Evolutionary conservation across 2,113 vertebrate genomes (phyloP), one percentile per base, ranked within the genome.

Genomic region (Plotosus lineatus): DNA sequence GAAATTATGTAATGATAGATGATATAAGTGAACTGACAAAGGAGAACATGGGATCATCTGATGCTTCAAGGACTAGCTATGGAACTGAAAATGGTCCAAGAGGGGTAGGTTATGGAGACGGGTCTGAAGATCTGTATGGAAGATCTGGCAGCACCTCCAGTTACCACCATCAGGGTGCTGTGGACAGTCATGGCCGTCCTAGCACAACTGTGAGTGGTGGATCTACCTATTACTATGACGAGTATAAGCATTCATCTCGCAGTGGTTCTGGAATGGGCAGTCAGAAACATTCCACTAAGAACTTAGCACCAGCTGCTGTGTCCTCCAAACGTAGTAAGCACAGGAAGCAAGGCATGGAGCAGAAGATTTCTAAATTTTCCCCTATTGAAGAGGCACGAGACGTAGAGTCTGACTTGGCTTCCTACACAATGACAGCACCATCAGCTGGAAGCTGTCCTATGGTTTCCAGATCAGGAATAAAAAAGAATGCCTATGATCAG

Each of bases 1-100:
- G 98, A 66, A 99, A 99, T 90, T 99, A 99, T 0, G 97, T 99
- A 56, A 97, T 99, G 97, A 99, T 99, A 0, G 97, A 99, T 10
- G 98, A 99, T 88, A 99, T 99, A 88, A 99, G 96, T 1, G 97
- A 99, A 88, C 91, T 99, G 83, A 99, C 97, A 75, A 99, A 99
- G 91, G 96, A 97, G 58, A 97, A 92, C 83, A 82, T 94, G 0
- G 88, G 87, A 56, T 88, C 82, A 0, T 85, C 87, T 6, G 95
- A 96, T 0, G 91, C 90, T 69, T 68, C 82, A 66, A 94, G 94
- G 78, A 91, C 94, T 75, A 89, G 93, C 12, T 95, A 97, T 15
- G 86, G 90, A 46, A 95, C 83, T 72, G 93, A 95, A 36, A 87
- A 93, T 0, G 95, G 92, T 11, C 88, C 95, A 21, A 91, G 94